These are phyloP conservation scores for Ctenodactylus gundi DNA, from an alignment of 2,113 vertebrate species.

Conservation along the genomic window DNA sequence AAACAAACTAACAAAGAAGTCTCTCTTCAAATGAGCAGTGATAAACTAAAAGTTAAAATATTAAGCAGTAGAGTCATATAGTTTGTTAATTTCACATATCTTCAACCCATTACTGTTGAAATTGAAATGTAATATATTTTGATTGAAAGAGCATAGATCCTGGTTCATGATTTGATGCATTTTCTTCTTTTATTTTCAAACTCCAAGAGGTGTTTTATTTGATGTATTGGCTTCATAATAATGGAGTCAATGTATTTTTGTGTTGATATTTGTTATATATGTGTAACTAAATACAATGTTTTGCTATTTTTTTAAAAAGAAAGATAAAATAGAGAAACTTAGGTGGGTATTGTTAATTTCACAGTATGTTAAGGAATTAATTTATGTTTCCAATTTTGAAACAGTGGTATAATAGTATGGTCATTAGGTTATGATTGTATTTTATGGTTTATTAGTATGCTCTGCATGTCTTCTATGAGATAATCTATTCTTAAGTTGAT, in stretches of 20 bases:
- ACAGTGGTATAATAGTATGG: background rate
- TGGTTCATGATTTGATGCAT: background rate
- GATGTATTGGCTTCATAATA: slow-evolving; percentile 2
- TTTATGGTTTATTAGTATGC: slow-evolving; percentile 41
- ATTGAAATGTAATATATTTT: background rate
- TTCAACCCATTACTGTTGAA: slow-evolving; percentile 5
- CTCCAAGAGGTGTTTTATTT: background rate
- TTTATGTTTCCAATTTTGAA: slow-evolving; percentile 60
- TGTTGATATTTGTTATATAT: background rate
- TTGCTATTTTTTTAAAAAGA: background rate
- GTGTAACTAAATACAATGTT: slow-evolving; percentile 9
- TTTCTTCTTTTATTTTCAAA: background rate
- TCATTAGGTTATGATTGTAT: slow-evolving; percentile 19
- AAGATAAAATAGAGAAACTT: background rate
- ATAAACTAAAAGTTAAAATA: background rate
- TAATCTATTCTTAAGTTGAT: slow-evolving; percentile 54
- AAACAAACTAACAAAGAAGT: background rate
- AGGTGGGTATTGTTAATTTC: background rate
- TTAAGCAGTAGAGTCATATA: background rate
- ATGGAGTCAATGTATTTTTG: slow-evolving; percentile 39
- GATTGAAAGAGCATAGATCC: background rate
- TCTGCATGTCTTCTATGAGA: slow-evolving; percentile 8
- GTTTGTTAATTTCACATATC: background rate
- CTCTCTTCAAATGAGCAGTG: background rate
- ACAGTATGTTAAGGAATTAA: slow-evolving; percentile 15